Evolutionary conservation across 2,888 invertebrate species (phyloP), one percentile per base, ranked within the genome.

Genomic region (Drosophila suboccidentalis): DNA sequence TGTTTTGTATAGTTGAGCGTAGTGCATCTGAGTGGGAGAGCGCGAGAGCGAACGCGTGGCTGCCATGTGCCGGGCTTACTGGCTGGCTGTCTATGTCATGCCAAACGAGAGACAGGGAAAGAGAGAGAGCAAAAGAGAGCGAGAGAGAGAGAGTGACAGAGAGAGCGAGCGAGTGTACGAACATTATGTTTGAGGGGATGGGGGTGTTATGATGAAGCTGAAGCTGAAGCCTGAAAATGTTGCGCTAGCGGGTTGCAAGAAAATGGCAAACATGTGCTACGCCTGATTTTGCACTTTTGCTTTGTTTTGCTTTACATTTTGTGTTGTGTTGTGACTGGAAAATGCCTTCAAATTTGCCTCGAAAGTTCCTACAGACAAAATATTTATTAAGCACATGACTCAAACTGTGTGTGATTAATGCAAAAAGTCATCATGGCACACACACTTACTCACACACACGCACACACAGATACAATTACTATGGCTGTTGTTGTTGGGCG

Each of bases 11-110:
- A 84, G 86, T 79, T 81, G 87, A 79, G 86, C 74, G 78, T 74
- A 87, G 73, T 84, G 82, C 82, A 84, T 82, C 82, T 80, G 84
- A 84, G 84, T 78, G 84, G 87, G 84, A 84, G 82, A 87, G 84
- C 82, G 87, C 68, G 87, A 87, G 84, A 87, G 84, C 78, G 70
- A 69, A 70, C 85, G 77, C 72, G 71, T 78, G 76, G 63, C 73
- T 83, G 82, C 46, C 81, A 81, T 87, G 87, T 84, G 84, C 84
- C 84, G 75, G 84, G 84, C 80, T 80, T 78, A 80, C 80, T 80
- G 80, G 79, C 83, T 84, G 84, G 79, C 74, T 76, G 73, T 59
- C 70, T 72, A 65, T 44, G 61, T 71, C 71, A n/a, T 36, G 57
- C 64, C 57, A 55, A 44, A 54, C 57, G 80, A 74, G 77, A 60